Evolutionary conservation across 1,140 invertebrate genomes (phyloP), one percentile per base, ranked within the genome.

Genomic region (Tetramorium alpestre): DNA sequence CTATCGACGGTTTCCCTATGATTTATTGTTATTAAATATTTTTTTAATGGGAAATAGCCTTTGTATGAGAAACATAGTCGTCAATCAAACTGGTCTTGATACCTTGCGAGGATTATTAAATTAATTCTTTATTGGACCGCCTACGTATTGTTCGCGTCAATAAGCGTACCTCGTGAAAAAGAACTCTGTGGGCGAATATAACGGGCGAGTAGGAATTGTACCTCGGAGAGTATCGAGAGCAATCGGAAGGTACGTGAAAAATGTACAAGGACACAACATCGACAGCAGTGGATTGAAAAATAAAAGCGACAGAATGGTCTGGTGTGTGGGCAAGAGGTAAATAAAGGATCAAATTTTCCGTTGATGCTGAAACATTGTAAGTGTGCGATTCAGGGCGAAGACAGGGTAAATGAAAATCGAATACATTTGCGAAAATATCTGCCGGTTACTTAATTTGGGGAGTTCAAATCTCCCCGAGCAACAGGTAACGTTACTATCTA

Each of bases 401-500:
- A 84, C 80, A 84, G 80, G 80, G 69, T 49, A 69, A 60, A 54
- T 41, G 49, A 56, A 67, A 54, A 67, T 62, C 60, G 47, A 56
- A 54, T 78, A 47, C 62, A 85, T 84, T 84, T 33, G 54, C 22
- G 18, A 84, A 22, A 49, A 49, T 84, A 73, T 73, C 60, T 47
- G 22, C 41, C 64, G 33, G 22, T 44, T 78, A 78, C 28, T 49
- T 81, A 56, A 78, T 69, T 81, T 25, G 16, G 3, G 65, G 5
- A 16, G 33, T 49, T 67, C 62, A 25, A 28, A 51, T 28, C 47
- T 0, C 33, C 28, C 54, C 25, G 28, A 73, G 33, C 76, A 51
- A 16, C 10, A 38, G 47, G n/a, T 86, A 86, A 49, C 49, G n/a
- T 90, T 89, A 87, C 51, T 33, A 87, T 85, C 18, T 41, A 65